A percentile compares a stretch with the other conserved stretches of the same genome.
These are phyloP conservation scores for Kradibia gibbosae DNA, from an alignment of 1,140 invertebrate genomes.

Conservation along the genomic window DNA sequence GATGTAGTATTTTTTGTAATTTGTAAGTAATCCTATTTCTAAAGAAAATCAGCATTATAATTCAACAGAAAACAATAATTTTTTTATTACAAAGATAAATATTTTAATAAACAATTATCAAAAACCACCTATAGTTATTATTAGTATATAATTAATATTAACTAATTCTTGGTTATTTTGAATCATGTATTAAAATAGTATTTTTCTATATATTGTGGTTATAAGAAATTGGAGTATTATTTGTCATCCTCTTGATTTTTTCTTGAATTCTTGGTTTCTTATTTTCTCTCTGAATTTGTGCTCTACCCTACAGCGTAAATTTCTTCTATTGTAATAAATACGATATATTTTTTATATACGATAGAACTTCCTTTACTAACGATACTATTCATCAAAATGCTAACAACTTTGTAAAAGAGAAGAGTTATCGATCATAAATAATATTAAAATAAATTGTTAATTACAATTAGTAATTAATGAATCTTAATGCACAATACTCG, in stretches of 20 bases:
- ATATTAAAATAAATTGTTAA: slow-evolving; percentile 70
- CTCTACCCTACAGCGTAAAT: slow-evolving; percentile 13
- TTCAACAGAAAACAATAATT: no score
- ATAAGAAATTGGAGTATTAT: neutral
- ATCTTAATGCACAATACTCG: slow-evolving; percentile 51
- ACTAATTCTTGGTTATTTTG: no score
- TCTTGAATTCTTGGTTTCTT: neutral
- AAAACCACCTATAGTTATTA: no score
- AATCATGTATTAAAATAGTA: no score
- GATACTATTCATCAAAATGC: slow-evolving; percentile 47
- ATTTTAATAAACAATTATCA: no score
- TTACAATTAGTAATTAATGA: slow-evolving; percentile 67
- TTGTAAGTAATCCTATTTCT: no score
- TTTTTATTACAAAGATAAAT: no score
- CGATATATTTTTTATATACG: slow-evolving; percentile 34
- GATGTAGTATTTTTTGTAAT: no score
- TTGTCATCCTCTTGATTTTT: slow-evolving; percentile 4
- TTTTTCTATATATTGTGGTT: neutral
- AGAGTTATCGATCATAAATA: slow-evolving; percentile 64
- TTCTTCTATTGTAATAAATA: slow-evolving; percentile 41
- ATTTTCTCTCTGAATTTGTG: neutral
- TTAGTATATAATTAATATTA: no score
- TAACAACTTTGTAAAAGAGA: slow-evolving; percentile 36
- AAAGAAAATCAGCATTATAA: no score
- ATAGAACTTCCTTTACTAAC: slow-evolving; percentile 38